Conservation (phyloP, 2,113 vertebrate species). For the Cyanoliseus patagonus region DNA sequence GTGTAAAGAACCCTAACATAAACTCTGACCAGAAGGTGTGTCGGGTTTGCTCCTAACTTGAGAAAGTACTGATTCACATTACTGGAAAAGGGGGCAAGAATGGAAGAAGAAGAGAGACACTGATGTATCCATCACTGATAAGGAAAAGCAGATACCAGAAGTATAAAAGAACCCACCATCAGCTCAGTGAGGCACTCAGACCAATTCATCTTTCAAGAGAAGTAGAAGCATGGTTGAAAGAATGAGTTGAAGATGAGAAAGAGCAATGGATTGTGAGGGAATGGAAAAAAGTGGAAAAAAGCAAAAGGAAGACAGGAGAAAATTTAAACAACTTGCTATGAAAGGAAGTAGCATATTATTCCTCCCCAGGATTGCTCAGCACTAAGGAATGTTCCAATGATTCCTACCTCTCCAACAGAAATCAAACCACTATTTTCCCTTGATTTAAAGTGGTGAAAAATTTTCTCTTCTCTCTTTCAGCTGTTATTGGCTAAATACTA, state of each 20-base stretch:
- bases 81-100: not conserved
- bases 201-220: not conserved
- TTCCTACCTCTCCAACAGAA: not conserved
- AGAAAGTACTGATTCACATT: not conserved
- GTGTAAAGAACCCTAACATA: not conserved
- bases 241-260: not conserved
- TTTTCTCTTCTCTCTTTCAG: not conserved
- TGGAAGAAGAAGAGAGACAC: not conserved
- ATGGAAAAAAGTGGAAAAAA: not conserved
- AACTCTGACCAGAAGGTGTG: not conserved
- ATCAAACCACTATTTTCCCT: not conserved
- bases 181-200: not conserved
- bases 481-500: not conserved
- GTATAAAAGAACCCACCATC: not conserved
- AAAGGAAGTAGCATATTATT: not conserved
- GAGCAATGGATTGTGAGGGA: not conserved
- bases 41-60: not conserved
- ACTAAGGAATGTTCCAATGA: not conserved
- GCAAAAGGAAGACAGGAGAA: not conserved
- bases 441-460: not conserved
- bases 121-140: not conserved
- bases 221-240: not conserved
- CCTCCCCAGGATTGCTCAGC: not conserved
- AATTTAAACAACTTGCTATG: not conserved
- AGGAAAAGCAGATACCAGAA: not conserved